Evolutionary conservation across 2,888 invertebrate species (phyloP), one percentile per base, ranked within the genome.

Genomic region (Scaeva pyrastri): DNA sequence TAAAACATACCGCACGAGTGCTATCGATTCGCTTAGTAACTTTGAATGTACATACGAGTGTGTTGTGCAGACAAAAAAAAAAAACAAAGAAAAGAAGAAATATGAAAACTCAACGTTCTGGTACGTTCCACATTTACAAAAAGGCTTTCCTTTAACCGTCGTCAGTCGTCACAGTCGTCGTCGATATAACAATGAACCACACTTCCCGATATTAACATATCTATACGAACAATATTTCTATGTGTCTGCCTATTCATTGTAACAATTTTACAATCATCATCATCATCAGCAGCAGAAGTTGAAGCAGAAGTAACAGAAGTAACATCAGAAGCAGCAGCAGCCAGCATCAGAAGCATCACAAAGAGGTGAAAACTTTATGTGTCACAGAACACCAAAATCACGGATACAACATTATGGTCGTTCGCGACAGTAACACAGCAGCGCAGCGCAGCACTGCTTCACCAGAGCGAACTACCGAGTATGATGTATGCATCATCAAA

Each of bases 111-210:
- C 41, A 43, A 73, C 76, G 85, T 85, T 85, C 70, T 73, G 85
- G 48, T 85, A 70, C 81, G 76, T 48, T 77, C 73, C 76, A 73
- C 81, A 73, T 73, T 76, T 55, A 81, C 81, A 85, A 85, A 76
- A 66, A 68, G 56, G 14, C 39, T 71, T 64, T 45, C 74, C 19
- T 43, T 50, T 52, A 31, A 26, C 19, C 26, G 26, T 14, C 52
- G n/a, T 55, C 41, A 31, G 39, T 39, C 41, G 45, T 19, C 16
- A 16, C 19, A 48, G 23, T 60, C 50, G 23, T 64, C 43, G 43
- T 64, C 39, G 66, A 78, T 74, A 78, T 74, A 74, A 83, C 83
- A 83, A 83, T 78, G 68, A 74, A 43, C 73, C 41, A 73, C 68
- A 73, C 77, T 77, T 72, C 48, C 72, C 43, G 26, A 48, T 66